phyloP scores from a whole-genome alignment of 2,797 vertebrate species.

The Acropternis orthonyx region DNA sequence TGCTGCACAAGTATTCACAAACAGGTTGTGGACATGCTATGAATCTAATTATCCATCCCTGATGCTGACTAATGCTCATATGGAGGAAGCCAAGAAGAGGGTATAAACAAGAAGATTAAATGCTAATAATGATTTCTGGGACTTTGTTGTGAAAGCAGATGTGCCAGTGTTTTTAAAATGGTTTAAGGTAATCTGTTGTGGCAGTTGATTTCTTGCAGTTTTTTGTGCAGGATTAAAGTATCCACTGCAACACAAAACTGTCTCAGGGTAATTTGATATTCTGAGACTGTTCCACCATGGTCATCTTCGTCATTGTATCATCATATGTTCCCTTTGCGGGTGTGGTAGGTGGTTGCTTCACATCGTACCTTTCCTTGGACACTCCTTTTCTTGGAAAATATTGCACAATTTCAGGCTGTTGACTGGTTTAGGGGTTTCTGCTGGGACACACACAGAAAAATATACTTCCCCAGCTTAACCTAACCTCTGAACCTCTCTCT shows the following conservation, averaged over 20 bases:
- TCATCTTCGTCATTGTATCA: background rate
- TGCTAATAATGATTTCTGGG: background rate
- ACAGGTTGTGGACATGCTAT: background rate
- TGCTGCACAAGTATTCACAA: background rate
- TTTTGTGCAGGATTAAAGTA: background rate
- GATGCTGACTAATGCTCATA: background rate
- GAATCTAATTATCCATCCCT: background rate
- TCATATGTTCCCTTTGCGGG: background rate
- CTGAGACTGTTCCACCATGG: background rate
- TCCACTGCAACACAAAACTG: background rate
- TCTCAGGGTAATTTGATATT: background rate
- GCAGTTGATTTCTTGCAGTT: background rate
- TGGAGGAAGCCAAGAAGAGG: background rate
- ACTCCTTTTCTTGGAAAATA: background rate
- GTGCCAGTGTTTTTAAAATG: background rate
- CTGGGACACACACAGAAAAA: background rate
- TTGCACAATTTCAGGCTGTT: background rate
- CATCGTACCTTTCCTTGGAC: background rate
- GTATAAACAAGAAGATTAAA: background rate
- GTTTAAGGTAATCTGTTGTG: background rate
- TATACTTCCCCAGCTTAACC: background rate
- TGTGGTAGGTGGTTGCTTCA: background rate
- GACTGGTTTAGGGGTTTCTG: background rate
- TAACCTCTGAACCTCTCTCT: background rate
- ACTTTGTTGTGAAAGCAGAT: background rate